A percentile compares a stretch with the other conserved stretches of the same genome.
phyloP scores from a whole-genome alignment of 2,113 vertebrate species.

The Orycteropus afer region DNA sequence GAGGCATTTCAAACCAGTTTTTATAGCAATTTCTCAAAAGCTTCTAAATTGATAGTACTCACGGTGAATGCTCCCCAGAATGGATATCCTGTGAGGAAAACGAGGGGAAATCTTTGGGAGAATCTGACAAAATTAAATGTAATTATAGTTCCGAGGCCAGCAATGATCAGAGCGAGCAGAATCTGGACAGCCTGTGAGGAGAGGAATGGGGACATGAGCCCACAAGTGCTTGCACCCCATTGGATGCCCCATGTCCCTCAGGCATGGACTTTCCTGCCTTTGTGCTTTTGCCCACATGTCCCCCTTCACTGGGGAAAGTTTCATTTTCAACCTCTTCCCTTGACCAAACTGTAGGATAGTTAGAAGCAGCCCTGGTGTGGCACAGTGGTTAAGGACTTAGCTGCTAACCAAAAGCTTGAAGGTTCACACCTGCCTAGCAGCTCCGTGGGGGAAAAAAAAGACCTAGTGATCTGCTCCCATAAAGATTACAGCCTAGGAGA shows the following conservation, averaged over 20 bases:
- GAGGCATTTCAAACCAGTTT: neutral
- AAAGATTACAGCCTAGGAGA: neutral
- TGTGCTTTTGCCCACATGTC: accelerated
- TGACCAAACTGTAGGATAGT: neutral
- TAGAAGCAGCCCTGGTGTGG: neutral
- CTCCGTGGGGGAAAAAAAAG: neutral
- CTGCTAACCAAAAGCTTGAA: neutral
- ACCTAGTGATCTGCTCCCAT: neutral
- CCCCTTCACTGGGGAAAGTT: accelerated
- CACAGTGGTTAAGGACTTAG: neutral
- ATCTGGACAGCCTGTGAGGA: constrained; percentile 70
- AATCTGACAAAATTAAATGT: neutral
- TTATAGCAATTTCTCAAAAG: neutral
- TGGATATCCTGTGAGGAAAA: constrained; percentile 61
- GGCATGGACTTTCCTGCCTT: too few species aligned
- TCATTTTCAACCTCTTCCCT: neutral
- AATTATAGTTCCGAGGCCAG: constrained; percentile 51
- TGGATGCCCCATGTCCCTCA: too few species aligned
- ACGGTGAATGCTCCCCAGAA: constrained; percentile 73
- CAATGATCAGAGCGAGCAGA: constrained; percentile 61
- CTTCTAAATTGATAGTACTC: constrained; percentile 29
- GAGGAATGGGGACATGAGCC: neutral
- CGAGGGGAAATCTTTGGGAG: neutral
- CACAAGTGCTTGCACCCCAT: too few species aligned
- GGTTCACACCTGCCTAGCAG: neutral